Percentiles rank a stretch among this genome's conserved stretches.
Evolutionary conservation across 2,888 invertebrate species (phyloP).

Genomic region (Tenthredo mesomela): DNA sequence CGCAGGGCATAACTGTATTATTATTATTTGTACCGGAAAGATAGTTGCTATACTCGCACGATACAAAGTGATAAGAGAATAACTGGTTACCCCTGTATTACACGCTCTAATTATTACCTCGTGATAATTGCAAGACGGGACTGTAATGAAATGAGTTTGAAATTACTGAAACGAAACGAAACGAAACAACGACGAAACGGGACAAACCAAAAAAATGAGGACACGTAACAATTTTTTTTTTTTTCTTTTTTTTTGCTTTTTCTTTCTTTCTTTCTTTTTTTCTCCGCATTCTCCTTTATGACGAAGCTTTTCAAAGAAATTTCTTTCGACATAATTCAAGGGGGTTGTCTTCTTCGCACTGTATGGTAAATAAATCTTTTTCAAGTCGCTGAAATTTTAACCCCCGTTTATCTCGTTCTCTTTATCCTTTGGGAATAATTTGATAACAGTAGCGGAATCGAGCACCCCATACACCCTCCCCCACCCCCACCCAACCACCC

Average conservation of each 20-base stretch:
- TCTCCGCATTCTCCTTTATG: neutral
- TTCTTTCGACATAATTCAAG: too few relatives aligned
- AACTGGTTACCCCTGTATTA: neutral
- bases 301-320: too few relatives aligned
- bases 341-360: too few relatives aligned
- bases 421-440: slow-evolving; percentile 1
- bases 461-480: neutral
- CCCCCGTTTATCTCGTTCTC: neutral
- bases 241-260: neutral
- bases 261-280: neutral
- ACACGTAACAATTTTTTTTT: neutral
- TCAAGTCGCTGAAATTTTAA: neutral
- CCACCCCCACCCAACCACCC: too few relatives aligned
- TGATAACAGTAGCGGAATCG: neutral
- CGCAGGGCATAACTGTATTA: neutral
- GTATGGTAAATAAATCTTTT: too few relatives aligned
- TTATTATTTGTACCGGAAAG: too few relatives aligned
- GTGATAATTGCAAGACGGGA: neutral
- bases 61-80: neutral
- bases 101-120: neutral
- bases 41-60: neutral
- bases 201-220: neutral
- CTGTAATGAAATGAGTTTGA: neutral
- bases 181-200: too few relatives aligned
- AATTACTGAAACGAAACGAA: neutral